Evolutionary conservation across 2,888 invertebrate genomes (phyloP).

Genomic region (Amblyjoppa fuscipennis): DNA sequence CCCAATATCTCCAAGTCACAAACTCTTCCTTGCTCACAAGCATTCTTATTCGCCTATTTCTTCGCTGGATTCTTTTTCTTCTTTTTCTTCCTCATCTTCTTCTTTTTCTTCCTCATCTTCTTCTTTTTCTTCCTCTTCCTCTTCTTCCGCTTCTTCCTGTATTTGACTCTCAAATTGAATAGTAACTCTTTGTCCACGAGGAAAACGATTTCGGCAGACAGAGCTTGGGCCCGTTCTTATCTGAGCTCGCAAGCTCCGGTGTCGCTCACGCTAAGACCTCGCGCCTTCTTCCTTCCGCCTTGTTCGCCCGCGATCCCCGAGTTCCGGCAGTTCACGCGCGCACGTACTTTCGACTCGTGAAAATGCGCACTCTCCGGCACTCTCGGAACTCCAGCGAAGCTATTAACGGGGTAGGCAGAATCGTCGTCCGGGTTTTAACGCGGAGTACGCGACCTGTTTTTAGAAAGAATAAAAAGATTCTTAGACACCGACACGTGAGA

Average conservation of each 20-base stretch:
- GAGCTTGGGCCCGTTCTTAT: background rate
- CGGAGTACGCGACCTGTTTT: conserved; percentile 22
- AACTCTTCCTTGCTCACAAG: background rate
- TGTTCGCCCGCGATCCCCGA: background rate
- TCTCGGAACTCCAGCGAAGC: background rate
- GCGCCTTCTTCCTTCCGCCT: background rate
- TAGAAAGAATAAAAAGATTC: conserved; percentile 8
- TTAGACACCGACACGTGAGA: conserved; percentile 30
- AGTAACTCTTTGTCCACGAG: conserved; percentile 29
- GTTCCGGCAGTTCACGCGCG: background rate
- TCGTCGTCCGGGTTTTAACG: background rate
- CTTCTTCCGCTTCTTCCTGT: background rate
- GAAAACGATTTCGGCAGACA: background rate
- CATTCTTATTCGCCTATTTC: conserved; percentile 28
- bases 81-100: background rate
- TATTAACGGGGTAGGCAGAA: background rate
- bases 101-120: background rate
- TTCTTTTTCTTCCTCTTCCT: conserved; percentile 12
- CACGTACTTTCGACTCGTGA: conserved; percentile 1
- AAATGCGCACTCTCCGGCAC: background rate
- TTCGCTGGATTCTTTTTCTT: conserved; percentile 3
- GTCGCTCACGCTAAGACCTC: background rate
- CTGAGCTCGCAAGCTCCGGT: background rate
- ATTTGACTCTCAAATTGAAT: conserved; percentile 48
- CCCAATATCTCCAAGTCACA: conserved; percentile 39